Percentiles rank a stretch among this genome's conserved stretches.
phyloP scores from a whole-genome alignment of 2,113 vertebrate species.

The Lycaon pictus region DNA sequence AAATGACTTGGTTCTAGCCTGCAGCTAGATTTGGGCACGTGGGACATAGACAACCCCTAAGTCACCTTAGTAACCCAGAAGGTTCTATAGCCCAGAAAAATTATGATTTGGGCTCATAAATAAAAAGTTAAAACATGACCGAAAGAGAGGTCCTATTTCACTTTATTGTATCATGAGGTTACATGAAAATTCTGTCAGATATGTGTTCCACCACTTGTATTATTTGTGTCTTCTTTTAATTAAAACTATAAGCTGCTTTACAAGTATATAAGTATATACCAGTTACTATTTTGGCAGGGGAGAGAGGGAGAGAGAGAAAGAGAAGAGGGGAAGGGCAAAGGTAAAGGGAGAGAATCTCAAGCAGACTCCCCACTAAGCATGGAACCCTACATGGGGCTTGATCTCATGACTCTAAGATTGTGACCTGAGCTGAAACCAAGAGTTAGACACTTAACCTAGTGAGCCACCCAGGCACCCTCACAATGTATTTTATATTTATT shows the following conservation, averaged over 20 bases:
- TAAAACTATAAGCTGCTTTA: neutral
- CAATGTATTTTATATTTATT: neutral
- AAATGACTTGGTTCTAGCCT: neutral
- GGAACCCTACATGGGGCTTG: neutral
- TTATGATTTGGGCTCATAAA: neutral
- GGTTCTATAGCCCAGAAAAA: neutral
- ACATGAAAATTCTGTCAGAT: neutral
- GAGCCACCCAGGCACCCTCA: neutral
- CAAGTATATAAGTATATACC: neutral
- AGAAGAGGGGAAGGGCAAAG: neutral
- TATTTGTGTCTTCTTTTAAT: neutral
- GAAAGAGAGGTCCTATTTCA: neutral
- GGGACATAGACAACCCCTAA: neutral
- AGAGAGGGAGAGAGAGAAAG: too few relatives aligned
- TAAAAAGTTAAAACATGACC: neutral
- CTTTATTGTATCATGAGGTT: neutral
- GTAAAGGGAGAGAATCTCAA: neutral
- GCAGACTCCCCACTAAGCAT: neutral
- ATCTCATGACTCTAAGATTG: neutral
- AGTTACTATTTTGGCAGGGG: neutral
- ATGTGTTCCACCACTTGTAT: neutral
- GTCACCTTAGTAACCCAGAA: neutral
- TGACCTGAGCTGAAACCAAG: neutral
- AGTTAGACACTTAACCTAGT: neutral
- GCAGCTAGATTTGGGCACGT: neutral